Base-by-base conservation (phyloP, 2,888 invertebrate genomes). In the Tipula helvola region DNA sequence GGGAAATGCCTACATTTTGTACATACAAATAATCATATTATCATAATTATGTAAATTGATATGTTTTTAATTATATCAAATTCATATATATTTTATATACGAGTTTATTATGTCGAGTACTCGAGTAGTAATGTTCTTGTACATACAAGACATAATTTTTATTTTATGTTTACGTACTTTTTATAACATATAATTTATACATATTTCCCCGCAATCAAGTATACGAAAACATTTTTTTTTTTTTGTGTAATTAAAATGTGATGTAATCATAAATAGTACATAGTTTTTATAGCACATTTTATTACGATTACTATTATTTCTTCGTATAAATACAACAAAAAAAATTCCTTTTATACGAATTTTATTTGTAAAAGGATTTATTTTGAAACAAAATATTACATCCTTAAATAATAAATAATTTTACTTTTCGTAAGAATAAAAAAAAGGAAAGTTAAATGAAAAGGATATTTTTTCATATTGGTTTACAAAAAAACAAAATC, bases 11-110 rank as follows among this genome's bases (percentile, higher is more conserved):
- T 71, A 71, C 71, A 71, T 71, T 71, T 71, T 71, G 71, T 71
- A 71, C 71, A 71, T 71, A 71, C 71, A 71, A 71, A 71, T 71
- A 71, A 71, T 71, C 71, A 71, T 71, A 71, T 71, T 71, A 71
- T 71, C 71, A 71, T 71, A 71, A 71, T 71, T 71, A 71, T 71
- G 71, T 28, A 71, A 71, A 71, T 71, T 71, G 71, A 71, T 71
- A 71, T 71, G 71, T 71, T 71, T 71, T 71, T 71, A 71, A 71
- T 71, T 71, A 71, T 71, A 71, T 71, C 71, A 71, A 71, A 18
- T 28, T 52, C 52, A 71, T 71, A 71, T 28, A 52, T 4, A 47
- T 13, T 13, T 28, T 28, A 28, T 52, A 52, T 52, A 52, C n/a
- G 16, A 52, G 52, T 52, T 10, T 3, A 44, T 44, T 44, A 39